Base-by-base conservation (phyloP, 2,888 invertebrate genomes). In the Fragum fragum region DNA sequence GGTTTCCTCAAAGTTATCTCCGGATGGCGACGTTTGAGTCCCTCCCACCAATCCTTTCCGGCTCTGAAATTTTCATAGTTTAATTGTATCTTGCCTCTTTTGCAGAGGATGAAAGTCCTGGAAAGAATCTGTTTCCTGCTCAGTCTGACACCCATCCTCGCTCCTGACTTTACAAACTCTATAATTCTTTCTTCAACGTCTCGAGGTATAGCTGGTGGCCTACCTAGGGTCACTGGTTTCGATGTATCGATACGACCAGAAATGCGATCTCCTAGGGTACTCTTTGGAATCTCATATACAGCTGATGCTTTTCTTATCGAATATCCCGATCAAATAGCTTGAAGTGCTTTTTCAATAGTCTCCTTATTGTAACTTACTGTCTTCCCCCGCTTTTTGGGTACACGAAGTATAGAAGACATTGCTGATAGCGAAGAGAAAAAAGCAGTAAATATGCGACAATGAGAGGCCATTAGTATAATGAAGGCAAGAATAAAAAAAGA, bases 31-130 rank as follows among this genome's bases (percentile, higher is more conserved):
- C 59, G 18, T 36, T 57, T 75, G 1, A 81, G 36, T 1, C 81
- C 76, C 5, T 74, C 75, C 74, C 74, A 81, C 79, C 84, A 85
- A 23, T 82, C 77, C 55, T 82, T 79, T 14, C 80, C 80, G 18
- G 83, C 75, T 14, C 69, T 39, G 32, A 73, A 69, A 59, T 79
- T 73, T 18, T 47, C 14, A 42, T 80, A 80, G 5, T 53, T 55
- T 14, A 66, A n/a, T 36, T 39, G 14, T 1, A 72, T 36, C 53
- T 76, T 71, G 9, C 28, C 26, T 18, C 63, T 5, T 57, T 53
- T 69, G 21, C 73, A 79, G 1, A 73, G 47, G 32, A 59, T 23
- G 55, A 70, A 47, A 16, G 52, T 53, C n/a, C 71, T 23, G 1
- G 18, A 9, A 18, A 70, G 11, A 18, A 71, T 59, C 26, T 76